A percentile compares a stretch with the other conserved stretches of the same genome.
phyloP scores from a whole-genome alignment of 2,888 invertebrate species.

The Phlogophora meticulosa region DNA sequence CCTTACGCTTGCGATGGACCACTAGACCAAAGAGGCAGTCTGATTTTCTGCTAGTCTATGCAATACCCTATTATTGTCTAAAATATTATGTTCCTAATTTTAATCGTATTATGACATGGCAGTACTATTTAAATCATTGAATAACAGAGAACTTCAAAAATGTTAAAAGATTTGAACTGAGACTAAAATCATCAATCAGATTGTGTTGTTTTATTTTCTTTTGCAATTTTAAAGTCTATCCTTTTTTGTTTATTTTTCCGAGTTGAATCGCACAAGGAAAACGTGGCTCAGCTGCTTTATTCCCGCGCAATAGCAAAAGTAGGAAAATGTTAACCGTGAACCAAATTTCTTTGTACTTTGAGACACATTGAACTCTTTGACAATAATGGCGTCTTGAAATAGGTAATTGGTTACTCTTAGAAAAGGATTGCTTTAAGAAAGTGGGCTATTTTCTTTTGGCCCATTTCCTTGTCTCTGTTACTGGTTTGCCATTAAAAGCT shows the following conservation, averaged over 20 bases:
- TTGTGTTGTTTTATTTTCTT: neutral
- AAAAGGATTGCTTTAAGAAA: conserved; percentile 13
- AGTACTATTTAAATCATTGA: neutral
- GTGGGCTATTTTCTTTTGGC: conserved; percentile 4
- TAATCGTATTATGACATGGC: neutral
- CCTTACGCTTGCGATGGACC: no score
- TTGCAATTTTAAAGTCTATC: conserved; percentile 10
- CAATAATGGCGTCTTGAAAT: conserved; percentile 5
- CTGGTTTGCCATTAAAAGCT: neutral
- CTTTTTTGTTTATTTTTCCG: conserved; percentile 10
- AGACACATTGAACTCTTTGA: conserved; percentile 28
- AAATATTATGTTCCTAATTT: neutral
- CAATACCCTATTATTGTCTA: no score
- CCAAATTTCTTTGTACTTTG: conserved; percentile 30
- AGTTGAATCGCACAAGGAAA: conserved; percentile 18
- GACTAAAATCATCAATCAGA: neutral
- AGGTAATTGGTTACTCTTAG: conserved; percentile 10
- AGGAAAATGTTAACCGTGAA: conserved; percentile 1
- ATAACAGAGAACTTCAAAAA: neutral
- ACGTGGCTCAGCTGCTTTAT: conserved; percentile 17
- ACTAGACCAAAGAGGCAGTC: no score
- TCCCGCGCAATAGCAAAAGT: conserved; percentile 10
- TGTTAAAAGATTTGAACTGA: neutral
- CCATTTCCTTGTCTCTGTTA: neutral
- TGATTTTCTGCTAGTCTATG: no score